phyloP scores from a whole-genome alignment of 2,113 vertebrate species.

The Hypomesus transpacificus region DNA sequence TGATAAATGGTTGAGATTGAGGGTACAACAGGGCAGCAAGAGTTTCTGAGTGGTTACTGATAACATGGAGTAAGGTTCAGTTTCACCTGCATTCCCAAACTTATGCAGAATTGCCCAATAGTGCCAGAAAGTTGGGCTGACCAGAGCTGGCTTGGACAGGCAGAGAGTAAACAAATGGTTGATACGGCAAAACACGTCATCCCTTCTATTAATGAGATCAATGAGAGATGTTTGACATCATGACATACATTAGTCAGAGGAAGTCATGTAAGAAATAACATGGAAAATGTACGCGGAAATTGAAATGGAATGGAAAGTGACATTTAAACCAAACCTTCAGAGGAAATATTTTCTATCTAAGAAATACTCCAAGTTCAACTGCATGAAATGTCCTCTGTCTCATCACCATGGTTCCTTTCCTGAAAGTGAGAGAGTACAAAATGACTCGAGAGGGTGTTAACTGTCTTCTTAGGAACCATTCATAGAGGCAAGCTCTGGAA shows the following conservation, averaged over 20 bases:
- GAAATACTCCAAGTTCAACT: no score
- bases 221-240: conserved; percentile 5
- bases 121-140: conserved; percentile 39
- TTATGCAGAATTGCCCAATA: conserved; percentile 2
- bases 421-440: background rate
- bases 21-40: no score
- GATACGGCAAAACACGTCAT: conserved; percentile 7
- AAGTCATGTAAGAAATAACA: no score
- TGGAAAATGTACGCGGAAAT: no score
- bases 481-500: conserved; percentile 47
- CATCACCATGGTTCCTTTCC: background rate
- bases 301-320: no score
- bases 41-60: no score
- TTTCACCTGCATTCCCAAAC: background rate
- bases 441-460: conserved; percentile 34
- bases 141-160: conserved; percentile 9
- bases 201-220: conserved; percentile 41
- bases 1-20: no score
- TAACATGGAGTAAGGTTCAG: background rate
- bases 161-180: conserved; percentile 8
- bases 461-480: conserved; percentile 49
- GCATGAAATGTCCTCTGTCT: background rate
- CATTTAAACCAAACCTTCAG: no score
- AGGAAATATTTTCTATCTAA: no score
- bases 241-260: conserved; percentile 5